Evolutionary conservation across 2,113 vertebrate genomes (phyloP), one percentile per base, ranked within the genome.

Genomic region (Coregonus clupeaformis): DNA sequence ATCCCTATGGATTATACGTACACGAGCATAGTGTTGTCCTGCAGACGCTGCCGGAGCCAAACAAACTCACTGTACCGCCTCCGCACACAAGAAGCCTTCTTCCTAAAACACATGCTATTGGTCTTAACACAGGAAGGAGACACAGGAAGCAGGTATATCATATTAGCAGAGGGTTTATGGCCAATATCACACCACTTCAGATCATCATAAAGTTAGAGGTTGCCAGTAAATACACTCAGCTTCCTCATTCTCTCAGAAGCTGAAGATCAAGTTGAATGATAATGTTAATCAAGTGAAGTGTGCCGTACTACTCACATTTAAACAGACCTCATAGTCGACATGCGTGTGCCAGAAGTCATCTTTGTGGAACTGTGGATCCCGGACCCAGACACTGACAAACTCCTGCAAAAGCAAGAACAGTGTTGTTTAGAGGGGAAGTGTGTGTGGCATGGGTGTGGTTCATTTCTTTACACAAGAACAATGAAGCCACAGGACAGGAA

Each of bases 71-170:
- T 91, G 77, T 96, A 98, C 59, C 97, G 92, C 68, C 98, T 92
- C 77, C 97, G 90, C 6, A 98, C 97, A 77, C 91, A 94, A 4
- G 98, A 97, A 0, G 93, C 93, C 89, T 98, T 98, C 91, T 93
- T 95, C 9, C 93, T 94, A 76, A 98, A 99, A 82, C 96, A 98
- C 90, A 98, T 97, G 81, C 97, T 98, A 65, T 98, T 99, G 2
- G 97, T 98, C 98, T 94, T 42, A 42, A 32, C 3, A 79, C 9
- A 78, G 71, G 24, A 72, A 71, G 29, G 14, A 25, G 20, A 20
- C 30, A 36, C 32, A 36, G 3, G 16, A 3, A 68, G 27, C 27
- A 27, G 9, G 36, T 42, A 12, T 11, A 42, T 42, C 36, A 42
- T 12, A 42, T 11, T 42, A 42, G 36, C 36, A 42, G 9, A 42